Conservation (phyloP, 92 coral and sea anemone species). For the Porites rus region DNA sequence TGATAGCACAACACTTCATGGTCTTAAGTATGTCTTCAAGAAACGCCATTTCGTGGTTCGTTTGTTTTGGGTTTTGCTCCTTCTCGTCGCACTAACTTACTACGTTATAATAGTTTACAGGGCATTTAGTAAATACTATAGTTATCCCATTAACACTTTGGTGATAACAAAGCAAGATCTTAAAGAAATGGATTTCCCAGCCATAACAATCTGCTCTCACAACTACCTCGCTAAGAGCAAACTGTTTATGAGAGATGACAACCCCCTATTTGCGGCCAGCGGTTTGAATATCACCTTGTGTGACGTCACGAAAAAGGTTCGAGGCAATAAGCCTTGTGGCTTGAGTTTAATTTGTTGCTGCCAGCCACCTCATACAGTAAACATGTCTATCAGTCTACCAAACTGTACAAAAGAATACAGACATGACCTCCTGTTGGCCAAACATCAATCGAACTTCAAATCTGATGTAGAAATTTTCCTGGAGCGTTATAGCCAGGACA, state of each 20-base stretch:
- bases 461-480: slow-evolving; percentile 15
- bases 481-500: slow-evolving; percentile 38
- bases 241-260: slow-evolving; percentile 27
- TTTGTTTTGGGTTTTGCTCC: slow-evolving; percentile 37
- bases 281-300: slow-evolving; percentile 51
- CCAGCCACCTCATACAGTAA: neutral
- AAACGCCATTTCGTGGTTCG: slow-evolving; percentile 38
- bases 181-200: slow-evolving; percentile 46
- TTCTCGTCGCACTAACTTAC: slow-evolving; percentile 30
- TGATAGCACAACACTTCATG: slow-evolving; percentile 54
- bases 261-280: slow-evolving; percentile 39
- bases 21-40: slow-evolving; percentile 55
- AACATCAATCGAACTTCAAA: neutral
- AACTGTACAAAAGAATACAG: slow-evolving; percentile 42
- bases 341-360: slow-evolving; percentile 51
- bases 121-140: slow-evolving; percentile 40
- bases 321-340: slow-evolving; percentile 50
- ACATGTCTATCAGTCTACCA: neutral
- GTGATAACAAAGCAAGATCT: slow-evolving; percentile 6
- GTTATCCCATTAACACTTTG: slow-evolving; percentile 39
- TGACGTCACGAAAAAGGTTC: slow-evolving; percentile 33
- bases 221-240: slow-evolving; percentile 36
- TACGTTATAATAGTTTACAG: slow-evolving; percentile 30
- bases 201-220: slow-evolving; percentile 60
- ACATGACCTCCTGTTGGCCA: neutral